Evolutionary conservation across 2,113 vertebrate genomes (phyloP).

Genomic region (Heterotis niloticus): DNA sequence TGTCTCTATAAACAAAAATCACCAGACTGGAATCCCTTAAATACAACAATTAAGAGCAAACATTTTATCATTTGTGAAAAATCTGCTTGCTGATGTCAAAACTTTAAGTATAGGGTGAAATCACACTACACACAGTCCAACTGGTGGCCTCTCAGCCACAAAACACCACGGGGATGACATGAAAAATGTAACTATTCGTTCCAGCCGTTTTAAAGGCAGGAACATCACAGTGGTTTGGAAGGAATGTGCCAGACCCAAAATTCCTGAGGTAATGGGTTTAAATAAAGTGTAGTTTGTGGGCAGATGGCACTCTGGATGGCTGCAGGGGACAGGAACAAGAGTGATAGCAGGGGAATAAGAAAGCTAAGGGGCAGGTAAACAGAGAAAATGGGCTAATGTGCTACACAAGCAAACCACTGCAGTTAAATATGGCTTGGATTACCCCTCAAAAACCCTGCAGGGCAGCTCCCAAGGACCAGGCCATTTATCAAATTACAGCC

Average conservation of each 20-base stretch:
- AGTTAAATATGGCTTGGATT: background rate
- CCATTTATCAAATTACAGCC: slow-evolving; percentile 17
- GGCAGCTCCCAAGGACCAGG: background rate
- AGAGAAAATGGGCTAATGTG: background rate
- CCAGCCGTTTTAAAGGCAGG: background rate
- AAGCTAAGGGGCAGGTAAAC: background rate
- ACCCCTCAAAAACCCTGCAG: background rate
- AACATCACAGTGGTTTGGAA: background rate
- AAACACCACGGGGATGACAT: background rate
- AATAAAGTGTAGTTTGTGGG: too few relatives aligned
- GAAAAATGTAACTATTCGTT: background rate
- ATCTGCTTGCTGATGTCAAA: background rate
- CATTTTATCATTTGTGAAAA: too few relatives aligned
- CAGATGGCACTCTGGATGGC: too few relatives aligned
- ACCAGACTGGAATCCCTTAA: too few relatives aligned
- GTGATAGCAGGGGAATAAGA: background rate
- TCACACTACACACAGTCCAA: background rate
- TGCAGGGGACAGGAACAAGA: background rate
- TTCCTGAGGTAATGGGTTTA: too few relatives aligned
- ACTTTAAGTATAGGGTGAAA: background rate
- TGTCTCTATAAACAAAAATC: too few relatives aligned
- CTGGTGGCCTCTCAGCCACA: background rate
- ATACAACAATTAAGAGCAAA: too few relatives aligned
- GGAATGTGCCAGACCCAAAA: background rate
- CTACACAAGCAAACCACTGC: background rate